Conservation (phyloP, 2,113 vertebrate species). For the Pterocles burchelli region DNA sequence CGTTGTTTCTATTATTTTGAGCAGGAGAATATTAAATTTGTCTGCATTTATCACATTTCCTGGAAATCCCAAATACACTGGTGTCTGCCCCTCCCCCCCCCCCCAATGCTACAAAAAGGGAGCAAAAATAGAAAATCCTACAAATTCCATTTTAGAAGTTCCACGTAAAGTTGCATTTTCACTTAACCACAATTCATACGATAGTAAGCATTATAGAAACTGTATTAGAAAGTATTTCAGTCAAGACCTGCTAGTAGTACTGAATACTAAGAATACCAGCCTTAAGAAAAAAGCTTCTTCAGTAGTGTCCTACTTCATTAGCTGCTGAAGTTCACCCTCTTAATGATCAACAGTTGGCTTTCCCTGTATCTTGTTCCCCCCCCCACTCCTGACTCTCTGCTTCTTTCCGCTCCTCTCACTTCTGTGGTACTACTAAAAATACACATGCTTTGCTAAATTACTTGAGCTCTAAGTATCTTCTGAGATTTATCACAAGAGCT, state of each 20-base stretch:
- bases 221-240: neutral
- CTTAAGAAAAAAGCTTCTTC: neutral
- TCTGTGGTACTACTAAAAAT: conserved; percentile 22
- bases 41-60: neutral
- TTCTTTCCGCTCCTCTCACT: neutral
- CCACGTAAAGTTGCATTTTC: neutral
- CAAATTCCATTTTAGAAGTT: neutral
- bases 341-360: neutral
- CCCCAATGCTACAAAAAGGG: neutral
- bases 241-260: neutral
- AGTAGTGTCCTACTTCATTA: neutral
- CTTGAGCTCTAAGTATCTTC: conserved; percentile 6
- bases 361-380: neutral
- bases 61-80: neutral
- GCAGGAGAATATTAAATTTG: neutral
- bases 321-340: neutral
- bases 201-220: neutral
- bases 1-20: neutral
- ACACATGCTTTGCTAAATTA: neutral
- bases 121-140: neutral
- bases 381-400: neutral
- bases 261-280: neutral
- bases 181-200: neutral
- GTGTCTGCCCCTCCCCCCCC: fast-evolving
- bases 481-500: conserved; percentile 23